phyloP scores from a whole-genome alignment of 2,888 invertebrate genomes.

The Troilus luridus region DNA sequence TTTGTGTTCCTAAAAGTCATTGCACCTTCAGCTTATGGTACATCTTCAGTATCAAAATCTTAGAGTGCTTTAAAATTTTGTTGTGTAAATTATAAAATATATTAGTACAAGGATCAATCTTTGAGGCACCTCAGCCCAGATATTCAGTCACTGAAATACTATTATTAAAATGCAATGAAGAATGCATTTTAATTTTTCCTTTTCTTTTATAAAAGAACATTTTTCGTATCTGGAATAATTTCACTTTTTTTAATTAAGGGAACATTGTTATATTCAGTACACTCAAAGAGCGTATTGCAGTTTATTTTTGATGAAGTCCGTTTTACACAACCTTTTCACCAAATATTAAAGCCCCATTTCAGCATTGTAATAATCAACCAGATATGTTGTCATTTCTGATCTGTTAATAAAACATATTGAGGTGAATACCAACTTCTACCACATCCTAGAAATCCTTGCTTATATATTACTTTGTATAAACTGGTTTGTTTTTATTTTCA shows the following conservation, averaged over 20 bases:
- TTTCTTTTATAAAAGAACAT: not conserved
- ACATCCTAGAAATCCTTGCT: constrained; percentile 30
- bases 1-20: no score
- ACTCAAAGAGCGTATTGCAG: not conserved
- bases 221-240: not conserved
- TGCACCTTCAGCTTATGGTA: not conserved
- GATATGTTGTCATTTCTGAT: not conserved
- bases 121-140: no score
- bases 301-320: not conserved
- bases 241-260: not conserved
- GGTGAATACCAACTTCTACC: constrained; percentile 28
- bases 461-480: constrained; percentile 47
- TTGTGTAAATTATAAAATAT: no score
- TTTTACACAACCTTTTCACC: not conserved
- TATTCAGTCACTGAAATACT: not conserved
- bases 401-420: not conserved
- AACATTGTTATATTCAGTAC: not conserved
- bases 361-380: not conserved
- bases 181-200: not conserved
- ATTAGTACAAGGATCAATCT: no score
- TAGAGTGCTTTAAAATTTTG: no score
- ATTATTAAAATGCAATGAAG: not conserved
- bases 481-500: constrained; percentile 52
- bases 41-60: no score
- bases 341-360: not conserved